Evolutionary conservation across 2,888 invertebrate genomes (phyloP).

Genomic region (Melanchra persicariae): DNA sequence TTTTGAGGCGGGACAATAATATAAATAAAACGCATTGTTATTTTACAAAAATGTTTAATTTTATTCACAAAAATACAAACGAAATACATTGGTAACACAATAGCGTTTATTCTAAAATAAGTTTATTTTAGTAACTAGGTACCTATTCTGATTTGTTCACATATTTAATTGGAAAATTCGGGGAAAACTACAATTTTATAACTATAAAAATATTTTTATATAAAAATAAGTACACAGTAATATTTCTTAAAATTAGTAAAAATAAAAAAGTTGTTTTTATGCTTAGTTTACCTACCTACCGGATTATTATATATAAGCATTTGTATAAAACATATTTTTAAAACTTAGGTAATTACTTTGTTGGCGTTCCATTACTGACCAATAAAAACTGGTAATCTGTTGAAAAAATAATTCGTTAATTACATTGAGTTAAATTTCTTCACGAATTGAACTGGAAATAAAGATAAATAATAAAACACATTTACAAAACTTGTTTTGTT

Average conservation of each 20-base stretch:
- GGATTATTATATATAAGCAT: background rate
- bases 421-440: background rate
- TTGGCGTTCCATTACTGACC: background rate
- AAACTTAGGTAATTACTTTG: background rate
- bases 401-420: slow-evolving; percentile 16
- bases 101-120: slow-evolving; percentile 26
- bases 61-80: slow-evolving; percentile 67
- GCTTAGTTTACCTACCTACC: slow-evolving; percentile 1
- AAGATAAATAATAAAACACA: background rate
- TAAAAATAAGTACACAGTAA: slow-evolving; percentile 1
- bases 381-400: background rate
- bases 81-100: slow-evolving; percentile 49
- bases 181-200: background rate
- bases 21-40: slow-evolving; percentile 10
- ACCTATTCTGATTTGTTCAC: slow-evolving; percentile 17
- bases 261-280: slow-evolving; percentile 5
- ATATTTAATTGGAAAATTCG: slow-evolving; percentile 27
- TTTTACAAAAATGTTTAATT: slow-evolving; percentile 54
- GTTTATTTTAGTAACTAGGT: background rate
- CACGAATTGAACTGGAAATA: slow-evolving; percentile 7
- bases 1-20: too few relatives aligned
- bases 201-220: slow-evolving; percentile 20
- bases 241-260: slow-evolving; percentile 12
- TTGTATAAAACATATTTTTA: background rate
- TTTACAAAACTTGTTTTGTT: background rate